phyloP scores from a whole-genome alignment of 2,888 invertebrate genomes.

The Chesias legatella region DNA sequence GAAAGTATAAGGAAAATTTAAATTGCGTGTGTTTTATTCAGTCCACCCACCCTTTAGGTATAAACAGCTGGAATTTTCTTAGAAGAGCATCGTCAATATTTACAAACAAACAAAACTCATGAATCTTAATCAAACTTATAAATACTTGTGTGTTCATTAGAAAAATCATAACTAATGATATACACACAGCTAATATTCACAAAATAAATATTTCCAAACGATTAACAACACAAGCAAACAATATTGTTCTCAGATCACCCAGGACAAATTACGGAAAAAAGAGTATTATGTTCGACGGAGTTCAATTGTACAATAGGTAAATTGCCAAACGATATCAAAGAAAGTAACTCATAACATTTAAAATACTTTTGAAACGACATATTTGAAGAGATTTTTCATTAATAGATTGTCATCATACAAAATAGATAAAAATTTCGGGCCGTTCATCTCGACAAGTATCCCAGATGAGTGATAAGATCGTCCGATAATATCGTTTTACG shows the following conservation, averaged over 20 bases:
- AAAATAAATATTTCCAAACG: neutral
- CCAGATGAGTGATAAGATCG: neutral
- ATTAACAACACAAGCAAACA: neutral
- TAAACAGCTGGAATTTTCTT: too few species aligned
- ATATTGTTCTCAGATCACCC: neutral
- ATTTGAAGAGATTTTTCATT: neutral
- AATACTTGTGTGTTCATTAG: neutral
- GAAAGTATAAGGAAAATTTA: conserved; percentile 5
- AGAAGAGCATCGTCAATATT: too few species aligned
- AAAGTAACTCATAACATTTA: neutral
- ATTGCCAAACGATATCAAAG: neutral
- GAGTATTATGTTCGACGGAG: neutral
- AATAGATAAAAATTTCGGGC: too few species aligned
- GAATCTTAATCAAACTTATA: neutral
- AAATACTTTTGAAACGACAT: neutral
- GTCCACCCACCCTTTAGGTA: too few species aligned
- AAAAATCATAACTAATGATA: neutral
- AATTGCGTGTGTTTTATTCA: too few species aligned
- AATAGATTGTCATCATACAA: too few species aligned
- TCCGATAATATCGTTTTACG: conserved; percentile 1
- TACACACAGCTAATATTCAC: neutral
- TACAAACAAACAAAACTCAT: neutral
- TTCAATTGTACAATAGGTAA: neutral
- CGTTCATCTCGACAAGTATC: too few species aligned
- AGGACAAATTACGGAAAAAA: neutral